Base-by-base conservation (phyloP, 2,888 invertebrate species). In the Nipponacmea schrenckii region DNA sequence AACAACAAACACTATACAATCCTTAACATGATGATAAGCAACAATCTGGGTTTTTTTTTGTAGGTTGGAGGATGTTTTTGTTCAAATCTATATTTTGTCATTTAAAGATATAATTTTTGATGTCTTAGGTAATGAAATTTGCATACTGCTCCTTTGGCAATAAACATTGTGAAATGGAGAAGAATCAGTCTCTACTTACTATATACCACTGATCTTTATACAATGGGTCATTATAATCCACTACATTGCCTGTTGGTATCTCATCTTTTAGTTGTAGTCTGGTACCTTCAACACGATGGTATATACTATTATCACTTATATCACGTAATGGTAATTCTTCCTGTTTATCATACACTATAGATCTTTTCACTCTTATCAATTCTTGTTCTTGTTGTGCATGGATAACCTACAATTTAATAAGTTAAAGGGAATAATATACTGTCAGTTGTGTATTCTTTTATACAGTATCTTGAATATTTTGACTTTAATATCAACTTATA, bases 201-300 rank as follows among this genome's bases (percentile, higher is more conserved):
- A 82, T 65, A 67, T 87, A 87, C 87, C 86, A 87, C 79, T 85
- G 82, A 64, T 86, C 84, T 1, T 65, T 45, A 72, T 79, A 87
- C 65, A 74, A 76, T 15, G 83, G 82, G 74, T 88, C 88, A 67
- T 82, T 82, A 69, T 83, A 85, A 15, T 66, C n/a, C 5, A 79
- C 48, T 14, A 50, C 69, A 5, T 67, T 66, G 17, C 46, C 62
- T 39, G 39, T 39, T 1, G 65, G 65, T 17, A 56, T 68, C 8
- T 62, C 67, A 44, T 48, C 66, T 15, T 46, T 62, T 4, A n/a
- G 27, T 69, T 69, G 17, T 27, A 26, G 45, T 44, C 70, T 3
- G 50, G 70, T 26, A 44, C 56, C 69, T 8, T 68, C 31, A 3
- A 74, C 79, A 15, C 85, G 75, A 68, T 83, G 80, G 70, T 79